These are phyloP conservation scores for Ammodytes dubius DNA, from an alignment of 2,113 vertebrate species.

Conservation along the genomic window DNA sequence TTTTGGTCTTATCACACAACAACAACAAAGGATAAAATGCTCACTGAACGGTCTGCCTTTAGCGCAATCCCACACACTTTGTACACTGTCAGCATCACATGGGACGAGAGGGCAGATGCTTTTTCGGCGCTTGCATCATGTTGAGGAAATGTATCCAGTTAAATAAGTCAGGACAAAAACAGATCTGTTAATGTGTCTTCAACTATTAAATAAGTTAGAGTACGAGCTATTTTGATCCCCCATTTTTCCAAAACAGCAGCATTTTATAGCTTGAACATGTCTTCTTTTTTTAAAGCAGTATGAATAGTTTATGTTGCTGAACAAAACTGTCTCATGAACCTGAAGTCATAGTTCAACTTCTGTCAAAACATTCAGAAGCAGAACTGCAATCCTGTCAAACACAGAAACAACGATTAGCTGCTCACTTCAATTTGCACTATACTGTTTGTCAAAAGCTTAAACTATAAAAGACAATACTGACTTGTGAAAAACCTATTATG, in stretches of 20 bases:
- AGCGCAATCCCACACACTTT: conserved; percentile 46
- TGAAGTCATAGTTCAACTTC: conserved; percentile 2
- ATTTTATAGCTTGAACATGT: background rate
- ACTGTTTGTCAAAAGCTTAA: background rate
- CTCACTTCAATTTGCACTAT: background rate
- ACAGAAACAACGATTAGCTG: background rate
- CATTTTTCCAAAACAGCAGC: background rate
- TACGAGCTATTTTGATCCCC: conserved; percentile 10
- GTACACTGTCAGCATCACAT: conserved; percentile 52
- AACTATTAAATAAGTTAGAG: background rate
- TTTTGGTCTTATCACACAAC: conserved; percentile 75
- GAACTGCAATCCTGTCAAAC: background rate
- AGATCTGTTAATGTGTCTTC: conserved; percentile 23
- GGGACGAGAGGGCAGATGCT: conserved; percentile 46
- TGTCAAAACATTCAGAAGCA: conserved; percentile 34
- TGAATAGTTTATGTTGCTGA: background rate
- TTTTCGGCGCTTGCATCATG: conserved; percentile 35
- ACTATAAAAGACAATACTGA: background rate
- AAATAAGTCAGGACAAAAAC: conserved; percentile 20
- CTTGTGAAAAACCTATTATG: background rate
- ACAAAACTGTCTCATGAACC: conserved; percentile 13
- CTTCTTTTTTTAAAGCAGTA: background rate
- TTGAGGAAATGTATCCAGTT: conserved; percentile 20
- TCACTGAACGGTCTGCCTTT: conserved; percentile 54
- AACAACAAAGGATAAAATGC: conserved; percentile 68